Evolutionary conservation across 1,140 invertebrate genomes (phyloP), one percentile per base, ranked within the genome.

Genomic region (Globodera ellingtonae): DNA sequence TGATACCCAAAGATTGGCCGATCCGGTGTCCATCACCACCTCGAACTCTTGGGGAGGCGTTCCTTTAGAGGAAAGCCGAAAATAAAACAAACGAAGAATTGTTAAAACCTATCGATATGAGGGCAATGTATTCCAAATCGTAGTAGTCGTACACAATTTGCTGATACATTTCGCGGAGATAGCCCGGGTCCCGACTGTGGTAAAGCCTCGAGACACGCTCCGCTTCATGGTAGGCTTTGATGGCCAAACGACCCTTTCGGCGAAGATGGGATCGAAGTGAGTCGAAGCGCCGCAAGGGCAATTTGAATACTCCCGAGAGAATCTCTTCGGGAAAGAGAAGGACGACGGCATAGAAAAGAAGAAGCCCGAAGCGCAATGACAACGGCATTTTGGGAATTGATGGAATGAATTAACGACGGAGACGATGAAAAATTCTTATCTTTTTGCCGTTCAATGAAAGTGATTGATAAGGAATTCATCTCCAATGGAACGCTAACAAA

Each of bases 21-120:
- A 81, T 52, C 81, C 80, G 7, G 80, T 82, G 69, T 82, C 80
- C 70, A 82, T 50, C 65, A 70, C 67, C 18, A 82, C 70, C 15
- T 24, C 56, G 46, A 82, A 82, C 69, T 72, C 47, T 24, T 82
- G 80, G 35, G 48, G 52, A 21, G 80, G 80, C 4, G 80, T 82
- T 3, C 79, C 79, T 81, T 44, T 4, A 52, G 10, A 18, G 56
- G 18, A 62, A 62, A 62, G 56, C 56, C 56, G 5, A 52, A 52
- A 52, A 15, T 62, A 3, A 15, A 18, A 62, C 10, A 15, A 62
- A 13, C 13, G 18, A 62, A 62, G 6, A 18, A 18, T 62, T 18
- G 5, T 13, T 18, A 18, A 15, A 62, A 62, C 78, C 78, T 35
- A 79, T 77, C 10, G 78, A 59, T n/a, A 79, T 75, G 10, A 65